A percentile compares a stretch with the other conserved stretches of the same genome.
Conservation (phyloP, 64 coral and sea anemone species). For the Pocillopora verrucosa region DNA sequence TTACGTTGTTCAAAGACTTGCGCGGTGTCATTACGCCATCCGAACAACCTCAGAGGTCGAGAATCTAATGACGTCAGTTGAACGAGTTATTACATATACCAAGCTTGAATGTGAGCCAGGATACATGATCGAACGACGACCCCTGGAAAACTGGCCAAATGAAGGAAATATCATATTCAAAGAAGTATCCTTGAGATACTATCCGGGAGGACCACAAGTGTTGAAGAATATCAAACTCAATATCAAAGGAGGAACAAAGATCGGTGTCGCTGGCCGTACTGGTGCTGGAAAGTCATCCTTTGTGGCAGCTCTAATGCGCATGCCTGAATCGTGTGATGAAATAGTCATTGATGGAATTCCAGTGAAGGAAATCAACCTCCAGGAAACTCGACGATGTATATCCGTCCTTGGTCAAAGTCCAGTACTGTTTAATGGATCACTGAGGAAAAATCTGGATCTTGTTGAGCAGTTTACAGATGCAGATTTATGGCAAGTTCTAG, state of each 20-base stretch:
- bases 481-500: too few relatives aligned
- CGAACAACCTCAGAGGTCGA: too few relatives aligned
- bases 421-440: too few relatives aligned
- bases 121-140: neutral
- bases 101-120: neutral
- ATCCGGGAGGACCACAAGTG: neutral
- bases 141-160: neutral
- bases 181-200: neutral
- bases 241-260: neutral
- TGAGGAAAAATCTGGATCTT: too few relatives aligned
- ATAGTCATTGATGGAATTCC: neutral
- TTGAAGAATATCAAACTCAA: neutral
- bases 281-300: too few relatives aligned
- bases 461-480: too few relatives aligned
- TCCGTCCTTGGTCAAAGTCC: too few relatives aligned
- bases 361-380: neutral
- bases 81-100: neutral
- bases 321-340: neutral
- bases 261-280: too few relatives aligned
- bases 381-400: neutral
- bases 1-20: too few relatives aligned
- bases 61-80: too few relatives aligned
- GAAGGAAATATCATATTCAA: slow-evolving; percentile 3
- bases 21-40: too few relatives aligned
- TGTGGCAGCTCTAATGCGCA: too few relatives aligned